Evolutionary conservation across 2,113 vertebrate species (phyloP).

Genomic region (Anarhynchus alexandrinus): DNA sequence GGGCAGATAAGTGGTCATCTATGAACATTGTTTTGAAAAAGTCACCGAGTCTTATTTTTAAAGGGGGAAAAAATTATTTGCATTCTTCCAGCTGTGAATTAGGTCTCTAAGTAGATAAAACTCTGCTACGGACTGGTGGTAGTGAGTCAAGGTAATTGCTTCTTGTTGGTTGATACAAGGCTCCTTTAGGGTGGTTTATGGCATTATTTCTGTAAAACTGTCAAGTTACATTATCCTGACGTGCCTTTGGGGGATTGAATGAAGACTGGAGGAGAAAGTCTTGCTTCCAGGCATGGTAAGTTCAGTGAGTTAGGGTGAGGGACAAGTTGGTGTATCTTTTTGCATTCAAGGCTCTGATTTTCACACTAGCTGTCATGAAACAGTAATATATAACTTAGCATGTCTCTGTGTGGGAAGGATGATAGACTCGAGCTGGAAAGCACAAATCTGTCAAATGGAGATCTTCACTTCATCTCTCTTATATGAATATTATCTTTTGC

Average conservation of each 20-base stretch:
- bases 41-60: background rate
- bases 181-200: conserved; percentile 55
- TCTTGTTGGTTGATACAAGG: conserved; percentile 31
- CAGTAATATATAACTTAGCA: conserved; percentile 19
- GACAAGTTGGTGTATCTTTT: conserved; percentile 33
- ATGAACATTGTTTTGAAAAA: background rate
- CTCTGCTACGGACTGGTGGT: background rate
- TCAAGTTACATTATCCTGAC: conserved; percentile 56
- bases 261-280: conserved; percentile 32
- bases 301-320: conserved; percentile 19
- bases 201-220: conserved; percentile 53
- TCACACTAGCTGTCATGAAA: conserved; percentile 54
- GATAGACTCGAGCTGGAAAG: conserved; percentile 45
- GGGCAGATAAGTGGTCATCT: background rate
- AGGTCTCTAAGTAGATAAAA: background rate
- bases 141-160: conserved; percentile 51
- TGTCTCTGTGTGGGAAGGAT: background rate
- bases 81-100: background rate
- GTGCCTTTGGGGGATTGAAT: background rate
- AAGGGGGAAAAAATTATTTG: background rate
- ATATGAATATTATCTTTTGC: background rate
- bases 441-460: conserved; percentile 4
- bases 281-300: conserved; percentile 33
- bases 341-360: conserved; percentile 19
- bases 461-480: background rate